Evolutionary conservation across 2,888 invertebrate species (phyloP).

Genomic region (Graphium colonna): DNA sequence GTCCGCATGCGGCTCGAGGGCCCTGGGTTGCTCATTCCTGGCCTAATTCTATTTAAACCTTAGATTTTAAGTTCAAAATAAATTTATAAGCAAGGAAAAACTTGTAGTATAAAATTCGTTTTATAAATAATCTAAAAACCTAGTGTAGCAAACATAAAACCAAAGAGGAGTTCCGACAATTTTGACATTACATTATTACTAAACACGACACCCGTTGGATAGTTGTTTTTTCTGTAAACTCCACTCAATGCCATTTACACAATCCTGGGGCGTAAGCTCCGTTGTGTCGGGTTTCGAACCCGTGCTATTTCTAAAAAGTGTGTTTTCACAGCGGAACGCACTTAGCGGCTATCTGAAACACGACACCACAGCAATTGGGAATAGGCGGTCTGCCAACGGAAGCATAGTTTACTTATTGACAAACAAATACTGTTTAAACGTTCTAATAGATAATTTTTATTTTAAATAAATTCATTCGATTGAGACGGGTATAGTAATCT

Average conservation of each 20-base stretch:
- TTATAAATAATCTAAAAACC: no score
- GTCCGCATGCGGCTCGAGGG: no score
- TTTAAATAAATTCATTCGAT: no score
- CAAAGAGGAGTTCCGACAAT: no score
- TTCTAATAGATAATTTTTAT: no score
- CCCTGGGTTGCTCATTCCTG: no score
- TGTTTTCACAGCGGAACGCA: conserved; percentile 73
- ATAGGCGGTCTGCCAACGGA: conserved; percentile 62
- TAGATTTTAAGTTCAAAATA: no score
- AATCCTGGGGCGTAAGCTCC: conserved; percentile 70
- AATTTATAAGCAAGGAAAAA: no score
- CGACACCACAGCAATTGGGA: conserved; percentile 56
- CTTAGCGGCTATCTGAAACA: conserved; percentile 70
- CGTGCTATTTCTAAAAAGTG: conserved; percentile 75
- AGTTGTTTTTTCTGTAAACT: conserved; percentile 67
- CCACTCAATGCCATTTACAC: conserved; percentile 71
- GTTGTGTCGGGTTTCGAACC: conserved; percentile 48
- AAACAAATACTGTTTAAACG: not conserved
- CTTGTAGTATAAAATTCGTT: no score
- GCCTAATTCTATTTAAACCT: no score
- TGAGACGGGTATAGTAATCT: no score
- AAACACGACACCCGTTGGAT: conserved; percentile 21
- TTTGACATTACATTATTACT: not conserved
- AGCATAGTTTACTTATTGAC: conserved; percentile 12
- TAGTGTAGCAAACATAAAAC: not conserved